Percentiles rank a stretch among this genome's conserved stretches.
phyloP scores from a whole-genome alignment of 2,888 invertebrate genomes.

The Melipona beecheii region DNA sequence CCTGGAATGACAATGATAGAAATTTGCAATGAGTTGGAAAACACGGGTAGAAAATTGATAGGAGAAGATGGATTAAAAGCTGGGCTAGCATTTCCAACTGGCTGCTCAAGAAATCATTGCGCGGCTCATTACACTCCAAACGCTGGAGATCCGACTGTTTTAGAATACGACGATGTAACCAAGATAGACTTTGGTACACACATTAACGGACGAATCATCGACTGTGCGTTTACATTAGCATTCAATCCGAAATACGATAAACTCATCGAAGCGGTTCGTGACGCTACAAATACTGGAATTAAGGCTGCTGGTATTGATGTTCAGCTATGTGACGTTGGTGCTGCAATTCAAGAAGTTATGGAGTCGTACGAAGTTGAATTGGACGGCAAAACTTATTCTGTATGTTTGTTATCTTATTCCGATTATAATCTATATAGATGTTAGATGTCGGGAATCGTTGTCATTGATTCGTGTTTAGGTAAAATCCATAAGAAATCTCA shows the following conservation, averaged over 20 bases:
- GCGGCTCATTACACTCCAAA: slow-evolving; percentile 99
- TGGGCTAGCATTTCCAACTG: slow-evolving; percentile 98
- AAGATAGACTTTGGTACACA: slow-evolving; percentile 99
- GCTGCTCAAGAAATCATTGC: slow-evolving; percentile 99
- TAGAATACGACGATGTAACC: slow-evolving; percentile 98
- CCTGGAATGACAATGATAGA: slow-evolving; percentile 99
- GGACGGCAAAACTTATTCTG: slow-evolving; percentile 96
- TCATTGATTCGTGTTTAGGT: slow-evolving; percentile 84
- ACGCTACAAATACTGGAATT: slow-evolving; percentile 99
- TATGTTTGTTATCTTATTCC: slow-evolving; percentile 31
- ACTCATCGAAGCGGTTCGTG: slow-evolving; percentile 96
- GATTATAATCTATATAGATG: neutral
- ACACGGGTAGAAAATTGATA: slow-evolving; percentile 95
- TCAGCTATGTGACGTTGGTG: slow-evolving; percentile 97
- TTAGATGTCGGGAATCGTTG: neutral
- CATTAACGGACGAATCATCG: slow-evolving; percentile 98
- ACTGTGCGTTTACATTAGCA: slow-evolving; percentile 98
- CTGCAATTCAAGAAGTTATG: slow-evolving; percentile 99
- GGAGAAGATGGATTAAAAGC: slow-evolving; percentile 97
- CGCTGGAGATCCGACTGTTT: slow-evolving; percentile 97
- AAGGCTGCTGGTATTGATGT: slow-evolving; percentile 98
- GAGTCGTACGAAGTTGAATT: slow-evolving; percentile 99
- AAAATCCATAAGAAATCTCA: slow-evolving; percentile 98
- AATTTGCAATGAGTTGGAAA: slow-evolving; percentile 98
- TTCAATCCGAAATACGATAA: slow-evolving; percentile 99